Percentiles rank a stretch among this genome's conserved stretches.
phyloP scores from a whole-genome alignment of 2,888 invertebrate genomes.

The Chaitophorus viminalis region DNA sequence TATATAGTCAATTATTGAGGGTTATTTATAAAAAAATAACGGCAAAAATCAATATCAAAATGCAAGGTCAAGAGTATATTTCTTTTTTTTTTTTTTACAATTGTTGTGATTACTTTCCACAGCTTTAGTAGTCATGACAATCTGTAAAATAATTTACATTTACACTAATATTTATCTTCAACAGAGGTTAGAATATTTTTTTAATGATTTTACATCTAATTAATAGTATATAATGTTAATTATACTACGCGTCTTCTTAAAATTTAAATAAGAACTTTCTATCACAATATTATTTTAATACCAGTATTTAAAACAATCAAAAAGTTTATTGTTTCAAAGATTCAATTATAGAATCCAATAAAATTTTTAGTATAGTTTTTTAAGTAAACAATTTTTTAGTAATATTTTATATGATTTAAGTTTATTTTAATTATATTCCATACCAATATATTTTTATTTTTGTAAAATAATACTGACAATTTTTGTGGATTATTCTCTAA shows the following conservation, averaged over 20 bases:
- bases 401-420: too few relatives aligned
- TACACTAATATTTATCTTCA: constrained; percentile 14
- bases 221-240: too few relatives aligned
- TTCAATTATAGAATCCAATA: background rate
- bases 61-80: constrained; percentile 1
- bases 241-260: too few relatives aligned
- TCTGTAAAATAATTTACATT: constrained; percentile 12
- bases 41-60: background rate
- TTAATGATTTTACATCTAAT: background rate
- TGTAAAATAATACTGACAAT: too few relatives aligned
- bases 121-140: constrained; percentile 17
- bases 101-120: constrained; percentile 17
- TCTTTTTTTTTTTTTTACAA: background rate
- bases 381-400: background rate
- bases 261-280: too few relatives aligned
- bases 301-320: background rate
- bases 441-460: too few relatives aligned
- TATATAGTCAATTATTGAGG: background rate
- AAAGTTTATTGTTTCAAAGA: too few relatives aligned
- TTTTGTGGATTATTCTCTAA: too few relatives aligned
- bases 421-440: too few relatives aligned
- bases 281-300: background rate
- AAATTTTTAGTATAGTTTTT: background rate
- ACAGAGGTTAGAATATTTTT: background rate
- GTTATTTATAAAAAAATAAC: background rate